These are phyloP conservation scores for Zingel zingel DNA, from an alignment of 2,113 vertebrate species.

Conservation along the genomic window DNA sequence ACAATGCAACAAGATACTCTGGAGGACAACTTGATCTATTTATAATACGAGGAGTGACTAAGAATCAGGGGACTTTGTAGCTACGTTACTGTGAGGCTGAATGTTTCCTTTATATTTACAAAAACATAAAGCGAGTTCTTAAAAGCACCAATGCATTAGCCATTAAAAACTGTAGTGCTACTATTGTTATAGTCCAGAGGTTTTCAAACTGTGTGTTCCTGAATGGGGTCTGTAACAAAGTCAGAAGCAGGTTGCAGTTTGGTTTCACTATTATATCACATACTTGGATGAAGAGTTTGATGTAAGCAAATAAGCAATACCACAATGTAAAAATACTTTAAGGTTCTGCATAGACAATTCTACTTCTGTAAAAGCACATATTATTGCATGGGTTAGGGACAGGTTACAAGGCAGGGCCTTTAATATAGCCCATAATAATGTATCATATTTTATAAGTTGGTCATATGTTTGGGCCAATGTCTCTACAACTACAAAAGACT, in stretches of 20 bases:
- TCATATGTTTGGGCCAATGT: neutral
- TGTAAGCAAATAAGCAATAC: neutral
- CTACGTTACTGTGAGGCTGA: neutral
- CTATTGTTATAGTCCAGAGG: neutral
- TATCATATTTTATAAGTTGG: neutral
- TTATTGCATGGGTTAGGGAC: neutral
- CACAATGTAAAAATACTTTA: neutral
- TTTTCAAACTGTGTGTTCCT: neutral
- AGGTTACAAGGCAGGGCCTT: neutral
- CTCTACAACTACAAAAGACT: neutral
- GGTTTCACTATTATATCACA: neutral
- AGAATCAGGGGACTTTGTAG: slow-evolving; percentile 47
- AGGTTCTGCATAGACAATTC: neutral
- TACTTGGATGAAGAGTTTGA: neutral
- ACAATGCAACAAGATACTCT: slow-evolving; percentile 48
- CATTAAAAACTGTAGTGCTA: neutral
- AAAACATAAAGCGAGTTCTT: neutral
- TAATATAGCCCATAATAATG: neutral
- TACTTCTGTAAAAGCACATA: neutral
- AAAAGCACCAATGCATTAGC: neutral
- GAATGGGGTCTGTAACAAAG: neutral
- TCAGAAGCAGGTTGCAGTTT: neutral
- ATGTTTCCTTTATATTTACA: slow-evolving; percentile 10
- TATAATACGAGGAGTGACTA: slow-evolving; percentile 53
- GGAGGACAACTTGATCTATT: slow-evolving; percentile 57